Conservation (phyloP, 2,888 invertebrate species). For the Macaria liturata region DNA sequence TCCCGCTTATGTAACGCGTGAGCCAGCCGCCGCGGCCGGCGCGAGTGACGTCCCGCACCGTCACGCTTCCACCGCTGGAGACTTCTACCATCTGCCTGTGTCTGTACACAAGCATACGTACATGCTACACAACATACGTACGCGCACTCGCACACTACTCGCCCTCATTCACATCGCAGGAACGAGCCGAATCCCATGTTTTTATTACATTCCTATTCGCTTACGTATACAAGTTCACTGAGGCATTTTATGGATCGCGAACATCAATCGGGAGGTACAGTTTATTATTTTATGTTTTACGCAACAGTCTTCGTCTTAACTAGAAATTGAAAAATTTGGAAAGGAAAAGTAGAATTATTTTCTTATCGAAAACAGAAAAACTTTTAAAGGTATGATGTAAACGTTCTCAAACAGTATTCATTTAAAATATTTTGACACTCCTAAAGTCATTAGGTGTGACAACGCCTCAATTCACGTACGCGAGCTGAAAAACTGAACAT, state of each 20-base stretch:
- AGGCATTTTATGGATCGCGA: slow-evolving; percentile 17
- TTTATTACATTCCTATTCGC: slow-evolving; percentile 29
- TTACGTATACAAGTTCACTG: slow-evolving; percentile 15
- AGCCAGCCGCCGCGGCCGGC: slow-evolving; percentile 55
- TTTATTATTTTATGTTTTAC: slow-evolving; percentile 11
- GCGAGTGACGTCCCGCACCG: slow-evolving; percentile 20
- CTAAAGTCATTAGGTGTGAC: no score
- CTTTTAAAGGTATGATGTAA: no score
- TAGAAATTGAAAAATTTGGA: no score
- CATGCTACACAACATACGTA: no score
- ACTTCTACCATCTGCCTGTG: neutral
- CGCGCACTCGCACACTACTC: slow-evolving; percentile 31
- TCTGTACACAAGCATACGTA: no score
- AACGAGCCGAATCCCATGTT: slow-evolving; percentile 41
- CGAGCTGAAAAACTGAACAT: no score
- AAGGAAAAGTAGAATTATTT: no score
- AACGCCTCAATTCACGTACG: no score
- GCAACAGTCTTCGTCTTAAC: no score
- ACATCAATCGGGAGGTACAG: slow-evolving; percentile 19
- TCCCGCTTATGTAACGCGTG: slow-evolving; percentile 44
- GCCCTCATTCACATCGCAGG: slow-evolving; percentile 43
- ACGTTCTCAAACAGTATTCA: no score
- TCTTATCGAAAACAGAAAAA: no score
- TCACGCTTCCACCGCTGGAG: neutral
- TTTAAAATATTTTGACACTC: no score